A percentile compares a stretch with the other conserved stretches of the same genome.
Evolutionary conservation across 2,797 vertebrate genomes (phyloP).

Genomic region (Sus cebifrons): DNA sequence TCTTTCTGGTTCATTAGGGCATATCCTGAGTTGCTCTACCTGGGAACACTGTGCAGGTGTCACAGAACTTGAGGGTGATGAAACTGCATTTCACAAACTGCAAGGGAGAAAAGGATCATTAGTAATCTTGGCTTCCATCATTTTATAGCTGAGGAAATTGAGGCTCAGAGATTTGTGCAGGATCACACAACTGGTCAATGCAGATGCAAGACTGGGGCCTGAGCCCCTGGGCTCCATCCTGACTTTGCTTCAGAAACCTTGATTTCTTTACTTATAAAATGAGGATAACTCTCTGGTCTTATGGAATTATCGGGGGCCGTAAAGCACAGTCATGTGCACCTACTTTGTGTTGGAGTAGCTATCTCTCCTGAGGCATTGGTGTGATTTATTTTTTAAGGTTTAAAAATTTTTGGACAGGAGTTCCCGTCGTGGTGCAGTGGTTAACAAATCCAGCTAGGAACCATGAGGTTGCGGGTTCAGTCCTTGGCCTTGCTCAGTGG

Average conservation of each 20-base stretch:
- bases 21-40: background rate
- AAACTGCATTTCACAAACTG: background rate
- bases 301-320: background rate
- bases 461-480: too few relatives aligned
- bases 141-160: conserved; percentile 21
- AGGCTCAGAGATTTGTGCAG: conserved; percentile 8
- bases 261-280: conserved; percentile 24
- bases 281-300: background rate
- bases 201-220: background rate
- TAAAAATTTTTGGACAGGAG: background rate
- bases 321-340: background rate
- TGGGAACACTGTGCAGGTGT: background rate
- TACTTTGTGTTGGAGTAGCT: background rate
- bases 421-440: background rate
- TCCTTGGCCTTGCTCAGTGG: too few relatives aligned
- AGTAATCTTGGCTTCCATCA: background rate
- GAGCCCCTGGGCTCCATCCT: background rate
- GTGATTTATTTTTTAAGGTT: background rate
- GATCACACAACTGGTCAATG: background rate
- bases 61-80: background rate
- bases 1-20: background rate
- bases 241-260: background rate
- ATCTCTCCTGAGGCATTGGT: background rate
- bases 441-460: too few relatives aligned
- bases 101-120: background rate